Evolutionary conservation across 2,113 vertebrate species (phyloP).

Genomic region (Physeter macrocephalus): DNA sequence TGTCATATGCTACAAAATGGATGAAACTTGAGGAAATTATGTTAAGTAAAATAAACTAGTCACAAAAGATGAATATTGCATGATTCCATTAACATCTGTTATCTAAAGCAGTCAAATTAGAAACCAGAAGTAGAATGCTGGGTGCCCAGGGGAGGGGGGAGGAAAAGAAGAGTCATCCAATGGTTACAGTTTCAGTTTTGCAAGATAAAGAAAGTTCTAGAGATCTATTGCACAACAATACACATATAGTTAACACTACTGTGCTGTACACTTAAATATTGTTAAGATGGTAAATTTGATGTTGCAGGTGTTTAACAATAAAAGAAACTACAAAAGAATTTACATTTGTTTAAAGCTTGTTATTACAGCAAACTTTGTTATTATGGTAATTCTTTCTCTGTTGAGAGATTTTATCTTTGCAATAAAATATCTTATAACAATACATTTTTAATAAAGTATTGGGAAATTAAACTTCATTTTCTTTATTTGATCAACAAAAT

Average conservation of each 20-base stretch:
- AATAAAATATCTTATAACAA: slow-evolving; percentile 70
- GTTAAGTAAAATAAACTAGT: neutral
- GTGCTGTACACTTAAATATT: neutral
- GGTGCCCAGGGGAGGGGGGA: too few relatives aligned
- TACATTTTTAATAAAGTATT: slow-evolving; percentile 78
- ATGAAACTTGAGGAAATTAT: neutral
- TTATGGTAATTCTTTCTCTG: neutral
- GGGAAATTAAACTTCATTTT: slow-evolving; percentile 78
- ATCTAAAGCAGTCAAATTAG: neutral
- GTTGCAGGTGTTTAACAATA: neutral
- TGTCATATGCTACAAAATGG: neutral
- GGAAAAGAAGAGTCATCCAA: too few relatives aligned
- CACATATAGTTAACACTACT: too few relatives aligned
- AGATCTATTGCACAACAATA: neutral
- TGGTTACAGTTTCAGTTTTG: neutral
- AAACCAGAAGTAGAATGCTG: neutral
- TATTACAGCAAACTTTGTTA: slow-evolving; percentile 49
- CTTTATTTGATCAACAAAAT: slow-evolving; percentile 60
- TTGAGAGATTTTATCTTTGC: slow-evolving; percentile 79
- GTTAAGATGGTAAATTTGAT: neutral
- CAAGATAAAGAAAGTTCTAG: neutral
- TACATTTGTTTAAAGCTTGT: slow-evolving; percentile 47
- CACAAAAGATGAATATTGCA: neutral
- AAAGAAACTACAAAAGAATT: neutral
- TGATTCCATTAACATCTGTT: neutral